Percentiles rank a stretch among this genome's conserved stretches.
phyloP scores from a whole-genome alignment of 2,888 invertebrate species.

The Amphipyra tragopoginis region DNA sequence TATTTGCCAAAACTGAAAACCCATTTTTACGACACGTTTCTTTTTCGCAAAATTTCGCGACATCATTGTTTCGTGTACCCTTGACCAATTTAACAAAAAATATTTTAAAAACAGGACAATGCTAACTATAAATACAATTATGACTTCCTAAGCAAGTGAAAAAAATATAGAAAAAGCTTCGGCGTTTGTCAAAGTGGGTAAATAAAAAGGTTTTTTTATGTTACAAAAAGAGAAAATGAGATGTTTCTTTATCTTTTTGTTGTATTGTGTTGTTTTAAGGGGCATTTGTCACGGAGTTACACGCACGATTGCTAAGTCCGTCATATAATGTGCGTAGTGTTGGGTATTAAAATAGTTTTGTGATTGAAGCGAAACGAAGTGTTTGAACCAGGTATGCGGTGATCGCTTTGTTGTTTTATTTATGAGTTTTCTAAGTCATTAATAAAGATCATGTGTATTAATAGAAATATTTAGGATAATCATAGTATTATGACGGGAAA shows the following conservation, averaged over 20 bases:
- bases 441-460: not conserved
- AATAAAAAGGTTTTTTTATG: slow-evolving; percentile 49
- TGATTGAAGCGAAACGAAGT: slow-evolving; percentile 28
- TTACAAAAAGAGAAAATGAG: slow-evolving; percentile 48
- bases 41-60: slow-evolving; percentile 67
- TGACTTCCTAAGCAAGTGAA: slow-evolving; percentile 63
- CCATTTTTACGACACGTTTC: slow-evolving; percentile 54
- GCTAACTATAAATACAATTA: slow-evolving; percentile 67
- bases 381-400: slow-evolving; percentile 25
- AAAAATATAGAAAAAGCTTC: slow-evolving; percentile 62
- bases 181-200: slow-evolving; percentile 58
- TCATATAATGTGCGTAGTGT: slow-evolving; percentile 27
- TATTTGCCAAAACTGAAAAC: slow-evolving; percentile 37
- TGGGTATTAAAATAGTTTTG: slow-evolving; percentile 34
- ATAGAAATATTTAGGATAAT: not conserved
- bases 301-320: slow-evolving; percentile 49
- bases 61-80: slow-evolving; percentile 64
- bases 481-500: not conserved
- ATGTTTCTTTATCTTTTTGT: slow-evolving; percentile 54
- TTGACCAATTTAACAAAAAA: slow-evolving; percentile 68
- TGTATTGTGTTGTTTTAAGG: slow-evolving; percentile 56
- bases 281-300: slow-evolving; percentile 48
- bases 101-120: slow-evolving; percentile 64
- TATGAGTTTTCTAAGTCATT: slow-evolving; percentile 10
- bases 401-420: slow-evolving; percentile 35